phyloP scores from a whole-genome alignment of 2,888 invertebrate genomes.

The Agrenia bidenticulata region DNA sequence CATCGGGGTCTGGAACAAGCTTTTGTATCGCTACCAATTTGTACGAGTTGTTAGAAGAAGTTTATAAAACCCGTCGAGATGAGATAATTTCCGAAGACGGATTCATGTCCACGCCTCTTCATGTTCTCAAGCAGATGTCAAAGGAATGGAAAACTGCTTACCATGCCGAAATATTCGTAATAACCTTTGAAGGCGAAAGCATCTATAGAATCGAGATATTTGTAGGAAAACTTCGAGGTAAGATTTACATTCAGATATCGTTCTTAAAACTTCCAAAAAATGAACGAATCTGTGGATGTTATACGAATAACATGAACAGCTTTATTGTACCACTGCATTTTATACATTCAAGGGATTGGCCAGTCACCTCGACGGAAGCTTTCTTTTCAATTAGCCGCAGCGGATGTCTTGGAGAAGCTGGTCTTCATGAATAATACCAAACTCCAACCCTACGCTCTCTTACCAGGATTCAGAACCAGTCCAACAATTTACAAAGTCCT shows the following conservation, averaged over 20 bases:
- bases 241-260: too few relatives aligned
- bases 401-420: conserved; percentile 36
- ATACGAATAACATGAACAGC: too few relatives aligned
- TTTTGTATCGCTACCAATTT: too few relatives aligned
- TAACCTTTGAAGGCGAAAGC: too few relatives aligned
- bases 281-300: too few relatives aligned
- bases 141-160: too few relatives aligned
- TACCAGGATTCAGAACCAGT: conserved; percentile 39
- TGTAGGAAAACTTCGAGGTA: too few relatives aligned
- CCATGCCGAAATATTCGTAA: too few relatives aligned
- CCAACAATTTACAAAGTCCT: conserved; percentile 36
- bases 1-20: too few relatives aligned
- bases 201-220: too few relatives aligned
- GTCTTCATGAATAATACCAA: conserved; percentile 5
- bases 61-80: conserved; percentile 19
- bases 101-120: conserved; percentile 34
- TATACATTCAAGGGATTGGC: conserved; percentile 41
- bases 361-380: conserved; percentile 32
- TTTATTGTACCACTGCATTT: too few relatives aligned
- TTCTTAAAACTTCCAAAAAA: too few relatives aligned
- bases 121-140: conserved; percentile 34
- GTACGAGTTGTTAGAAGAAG: conserved; percentile 8
- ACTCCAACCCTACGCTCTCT: conserved; percentile 29
- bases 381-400: conserved; percentile 42
- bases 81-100: conserved; percentile 27